These are phyloP conservation scores for Harmothoe impar DNA, from an alignment of 2,888 invertebrate genomes.

Conservation along the genomic window DNA sequence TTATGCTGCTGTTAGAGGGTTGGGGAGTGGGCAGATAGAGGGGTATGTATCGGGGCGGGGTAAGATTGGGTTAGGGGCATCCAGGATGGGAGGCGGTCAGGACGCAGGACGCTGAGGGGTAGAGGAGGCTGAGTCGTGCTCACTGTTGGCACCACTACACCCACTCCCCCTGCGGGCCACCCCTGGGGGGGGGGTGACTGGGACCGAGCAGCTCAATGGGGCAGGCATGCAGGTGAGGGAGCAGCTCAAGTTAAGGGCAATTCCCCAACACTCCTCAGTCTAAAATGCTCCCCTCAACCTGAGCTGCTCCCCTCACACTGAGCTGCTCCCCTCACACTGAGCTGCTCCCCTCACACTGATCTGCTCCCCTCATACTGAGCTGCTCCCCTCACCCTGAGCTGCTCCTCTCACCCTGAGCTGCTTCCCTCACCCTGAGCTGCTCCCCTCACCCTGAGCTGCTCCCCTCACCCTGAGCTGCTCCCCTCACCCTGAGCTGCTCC, in stretches of 20 bases:
- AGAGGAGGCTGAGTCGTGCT: background rate
- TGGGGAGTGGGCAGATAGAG: slow-evolving; percentile 25
- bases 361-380: too few species aligned
- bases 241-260: background rate
- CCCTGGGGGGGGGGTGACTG: background rate
- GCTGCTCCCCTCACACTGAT: too few species aligned
- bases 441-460: too few species aligned
- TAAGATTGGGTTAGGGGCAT: slow-evolving; percentile 11
- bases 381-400: too few species aligned
- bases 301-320: too few species aligned
- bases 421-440: too few species aligned
- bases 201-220: background rate
- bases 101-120: slow-evolving; percentile 8
- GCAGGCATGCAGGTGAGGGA: background rate
- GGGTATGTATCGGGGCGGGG: background rate
- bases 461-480: too few species aligned
- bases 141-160: background rate
- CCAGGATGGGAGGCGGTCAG: slow-evolving; percentile 7
- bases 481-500: too few species aligned
- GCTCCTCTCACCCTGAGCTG: too few species aligned
- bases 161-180: background rate
- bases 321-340: too few species aligned
- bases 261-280: too few species aligned
- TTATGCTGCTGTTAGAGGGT: background rate
- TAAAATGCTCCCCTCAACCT: too few species aligned